Conservation (phyloP, 37 sponge, comb jelly and placozoan species). For the Cladorhizidae sp. region DNA sequence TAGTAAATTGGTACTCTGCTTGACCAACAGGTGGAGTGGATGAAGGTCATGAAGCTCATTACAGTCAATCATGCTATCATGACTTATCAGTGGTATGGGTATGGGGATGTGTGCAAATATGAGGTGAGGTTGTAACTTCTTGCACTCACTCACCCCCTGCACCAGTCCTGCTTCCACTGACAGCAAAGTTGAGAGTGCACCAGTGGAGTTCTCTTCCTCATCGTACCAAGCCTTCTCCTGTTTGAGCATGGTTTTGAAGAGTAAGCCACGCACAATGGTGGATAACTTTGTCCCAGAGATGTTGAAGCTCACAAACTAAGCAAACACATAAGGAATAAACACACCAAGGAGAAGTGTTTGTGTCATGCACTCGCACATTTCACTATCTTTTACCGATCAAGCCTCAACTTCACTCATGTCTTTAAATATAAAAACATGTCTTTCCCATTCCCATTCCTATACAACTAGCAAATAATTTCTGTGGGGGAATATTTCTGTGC, state of each 20-base stretch:
- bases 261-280: conserved; percentile 33
- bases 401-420: too few relatives aligned
- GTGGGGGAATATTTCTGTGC: too few relatives aligned
- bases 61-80: background rate
- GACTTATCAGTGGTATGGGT: background rate
- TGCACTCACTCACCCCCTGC: conserved; percentile 65
- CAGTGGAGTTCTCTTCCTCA: conserved; percentile 76
- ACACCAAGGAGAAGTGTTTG: too few relatives aligned
- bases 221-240: conserved; percentile 93
- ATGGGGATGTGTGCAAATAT: background rate
- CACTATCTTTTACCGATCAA: too few relatives aligned
- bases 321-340: background rate
- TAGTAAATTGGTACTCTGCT: too few relatives aligned
- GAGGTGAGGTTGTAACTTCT: too few relatives aligned
- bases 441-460: too few relatives aligned
- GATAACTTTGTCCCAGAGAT: conserved; percentile 71
- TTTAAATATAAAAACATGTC: too few relatives aligned
- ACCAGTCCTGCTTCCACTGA: conserved; percentile 81
- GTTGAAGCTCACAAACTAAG: conserved; percentile 22
- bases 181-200: conserved; percentile 83
- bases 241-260: conserved; percentile 72
- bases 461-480: too few relatives aligned
- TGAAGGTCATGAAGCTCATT: background rate
- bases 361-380: too few relatives aligned
- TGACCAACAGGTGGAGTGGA: too few relatives aligned